Base-by-base conservation (phyloP, 2,113 vertebrate species). In the Pitta sordida region DNA sequence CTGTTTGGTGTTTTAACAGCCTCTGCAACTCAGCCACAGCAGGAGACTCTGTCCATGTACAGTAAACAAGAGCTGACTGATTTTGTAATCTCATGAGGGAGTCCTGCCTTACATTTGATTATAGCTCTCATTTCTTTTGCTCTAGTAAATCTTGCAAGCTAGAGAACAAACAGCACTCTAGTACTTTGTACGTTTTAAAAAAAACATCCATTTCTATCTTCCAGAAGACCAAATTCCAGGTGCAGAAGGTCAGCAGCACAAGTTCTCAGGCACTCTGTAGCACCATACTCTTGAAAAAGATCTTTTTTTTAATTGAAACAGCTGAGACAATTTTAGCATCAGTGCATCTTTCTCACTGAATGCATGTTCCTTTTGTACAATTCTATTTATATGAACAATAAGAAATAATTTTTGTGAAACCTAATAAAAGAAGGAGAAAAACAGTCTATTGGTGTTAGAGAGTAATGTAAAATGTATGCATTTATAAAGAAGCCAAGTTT, bases 11-110 rank as follows among this genome's bases (percentile, higher is more conserved):
- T 88, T 88, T 95, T 85, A 83, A 32, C 52, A 75, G 26, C 39
- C 73, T 96, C 94, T 96, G 91, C 80, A 85, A 76, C 89, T 94
- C 32, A 83, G 80, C 88, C 81, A 41, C 89, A 88, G 85, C 95
- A 81, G 91, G 93, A 90, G 73, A 68, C 53, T 90, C 94, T 89
- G 69, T 95, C 18, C 6, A 63, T 92, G 88, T 69, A 48, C 88
- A 53, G 55, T 86, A 81, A 97, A 94, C 93, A 97, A 84, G 96
- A 96, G 96, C 63, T 93, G 91, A 97, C 96, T 96, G 95, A 97
- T 97, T 97, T 96, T 95, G 95, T 92, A 96, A 84, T 90, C 95
- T 95, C 95, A 44, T 16, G 64, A 95, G 97, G 73, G 39, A 95
- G 83, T 88, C 62, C 71, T 88, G 86, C 70, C 92, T 96, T 91